Conservation (phyloP, 2,113 vertebrate genomes). For the Centrocercus urophasianus region DNA sequence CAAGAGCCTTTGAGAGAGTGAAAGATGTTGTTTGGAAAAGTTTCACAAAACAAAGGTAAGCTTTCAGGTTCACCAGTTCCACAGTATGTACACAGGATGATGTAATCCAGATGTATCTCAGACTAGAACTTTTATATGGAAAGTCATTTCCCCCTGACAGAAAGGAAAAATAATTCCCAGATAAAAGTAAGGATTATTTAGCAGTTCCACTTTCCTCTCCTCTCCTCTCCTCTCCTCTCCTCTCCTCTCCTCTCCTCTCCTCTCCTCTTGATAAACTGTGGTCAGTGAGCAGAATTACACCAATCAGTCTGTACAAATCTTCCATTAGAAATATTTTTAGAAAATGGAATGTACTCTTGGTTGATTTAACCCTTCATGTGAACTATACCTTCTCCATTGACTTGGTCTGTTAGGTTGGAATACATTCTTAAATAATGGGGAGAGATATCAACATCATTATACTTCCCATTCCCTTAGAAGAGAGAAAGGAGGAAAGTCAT, state of each 20-base stretch:
- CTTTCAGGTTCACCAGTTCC: background rate
- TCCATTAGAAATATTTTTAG: background rate
- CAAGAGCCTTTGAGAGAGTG: background rate
- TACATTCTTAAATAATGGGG: background rate
- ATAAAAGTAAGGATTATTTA: constrained; percentile 11
- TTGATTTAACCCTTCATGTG: background rate
- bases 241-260: too few relatives aligned
- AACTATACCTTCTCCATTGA: background rate
- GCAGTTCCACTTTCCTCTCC: background rate
- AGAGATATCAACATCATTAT: background rate
- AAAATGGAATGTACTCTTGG: background rate
- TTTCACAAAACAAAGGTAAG: constrained; percentile 38
- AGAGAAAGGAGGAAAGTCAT: background rate
- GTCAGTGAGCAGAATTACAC: background rate
- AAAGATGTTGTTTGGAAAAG: constrained; percentile 5
- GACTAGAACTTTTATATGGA: background rate
- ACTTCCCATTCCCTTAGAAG: background rate
- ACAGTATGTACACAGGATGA: background rate
- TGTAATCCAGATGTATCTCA: constrained; percentile 13
- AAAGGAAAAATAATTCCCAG: constrained; percentile 11
- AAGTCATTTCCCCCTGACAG: background rate
- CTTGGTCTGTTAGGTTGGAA: background rate
- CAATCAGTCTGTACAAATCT: background rate
- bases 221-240: background rate
- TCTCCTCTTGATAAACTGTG: background rate